Evolutionary conservation across 2,113 vertebrate species (phyloP), one percentile per base, ranked within the genome.

Genomic region (Lamprotornis superbus): DNA sequence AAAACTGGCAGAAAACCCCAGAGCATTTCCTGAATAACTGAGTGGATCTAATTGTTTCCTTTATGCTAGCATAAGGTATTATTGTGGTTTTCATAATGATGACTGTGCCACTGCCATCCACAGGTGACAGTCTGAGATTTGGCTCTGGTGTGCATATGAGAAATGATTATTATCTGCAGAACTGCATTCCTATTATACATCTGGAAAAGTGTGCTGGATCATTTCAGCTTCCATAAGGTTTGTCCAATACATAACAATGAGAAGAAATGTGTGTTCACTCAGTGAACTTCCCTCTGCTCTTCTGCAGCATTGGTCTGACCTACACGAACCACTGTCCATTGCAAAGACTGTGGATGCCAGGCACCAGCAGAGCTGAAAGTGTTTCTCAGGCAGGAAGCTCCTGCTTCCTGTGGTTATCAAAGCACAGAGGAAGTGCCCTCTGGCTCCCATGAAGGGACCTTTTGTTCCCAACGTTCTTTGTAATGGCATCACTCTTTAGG

Each of bases 121-220:
- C 49, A 52, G 53, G 40, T 69, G 37, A 35, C 18, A 28, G 22
- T 10, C 69, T 71, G 39, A 71, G 44, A 70, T 31, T 64, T 53
- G 57, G 35, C 61, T 87, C 74, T 5, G 2, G 52, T 23, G 49
- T 68, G n/a, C 15, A 8, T 13, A 12, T 5, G 12, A 39, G 16
- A 28, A 79, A 44, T 4, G 4, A 20, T 63, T 33, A 31, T 46
- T 44, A 28, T 27, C 63, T 50, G 52, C 64, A 53, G 49, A 64
- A 53, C 16, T 64, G n/a, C 28, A 27, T 14, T 13, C 7, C 49
- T 87, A 0, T n/a, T 1, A 0, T 28, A 40, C 33, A 31, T 11
- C 75, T 89, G 91, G 59, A 86, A 59, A 10, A 5, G 9, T 25
- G 50, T 57, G 24, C 40, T 77, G 57, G 44, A 44, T 76, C 86